These are phyloP conservation scores for Emydoidea blandingii DNA, from an alignment of 2,797 vertebrate genomes.

Conservation along the genomic window DNA sequence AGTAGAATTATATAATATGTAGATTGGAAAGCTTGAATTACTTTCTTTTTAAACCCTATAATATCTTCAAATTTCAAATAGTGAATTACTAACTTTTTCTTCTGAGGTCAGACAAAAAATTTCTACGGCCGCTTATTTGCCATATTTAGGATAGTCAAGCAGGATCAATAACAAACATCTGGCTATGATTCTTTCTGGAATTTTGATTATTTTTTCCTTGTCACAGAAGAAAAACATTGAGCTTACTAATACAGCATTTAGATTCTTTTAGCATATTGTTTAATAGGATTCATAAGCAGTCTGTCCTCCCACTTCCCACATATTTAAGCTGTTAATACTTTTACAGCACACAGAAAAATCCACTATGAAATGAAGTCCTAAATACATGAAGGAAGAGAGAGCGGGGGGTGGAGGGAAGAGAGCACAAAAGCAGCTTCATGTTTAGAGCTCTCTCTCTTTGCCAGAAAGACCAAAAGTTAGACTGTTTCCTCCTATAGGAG, in stretches of 20 bases:
- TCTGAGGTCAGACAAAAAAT: constrained; percentile 76
- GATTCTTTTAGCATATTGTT: not conserved
- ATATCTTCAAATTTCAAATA: constrained; percentile 58
- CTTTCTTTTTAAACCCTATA: constrained; percentile 57
- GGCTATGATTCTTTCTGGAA: constrained; percentile 81
- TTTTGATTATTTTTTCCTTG: constrained; percentile 78
- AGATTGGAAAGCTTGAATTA: constrained; percentile 51
- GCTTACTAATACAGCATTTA: constrained; percentile 49
- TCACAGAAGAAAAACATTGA: constrained; percentile 66
- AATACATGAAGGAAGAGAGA: not conserved
- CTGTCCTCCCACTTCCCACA: constrained; percentile 44
- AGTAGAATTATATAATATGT: constrained; percentile 38
- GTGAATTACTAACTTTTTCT: constrained; percentile 77
- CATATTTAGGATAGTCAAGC: constrained; percentile 78
- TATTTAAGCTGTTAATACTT: constrained; percentile 70
- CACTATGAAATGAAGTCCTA: not conserved
- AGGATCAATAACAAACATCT: constrained; percentile 79
- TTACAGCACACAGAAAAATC: constrained; percentile 7
- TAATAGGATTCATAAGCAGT: constrained; percentile 66
- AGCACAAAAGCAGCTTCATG: not conserved
- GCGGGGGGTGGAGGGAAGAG: not conserved
- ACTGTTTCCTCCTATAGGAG: not conserved
- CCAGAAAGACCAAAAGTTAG: accelerated
- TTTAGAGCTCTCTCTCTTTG: not conserved
- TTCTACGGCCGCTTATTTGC: constrained; percentile 68